Evolutionary conservation across 2,113 vertebrate genomes (phyloP), one percentile per base, ranked within the genome.

Genomic region (Oreocharis arfaki): DNA sequence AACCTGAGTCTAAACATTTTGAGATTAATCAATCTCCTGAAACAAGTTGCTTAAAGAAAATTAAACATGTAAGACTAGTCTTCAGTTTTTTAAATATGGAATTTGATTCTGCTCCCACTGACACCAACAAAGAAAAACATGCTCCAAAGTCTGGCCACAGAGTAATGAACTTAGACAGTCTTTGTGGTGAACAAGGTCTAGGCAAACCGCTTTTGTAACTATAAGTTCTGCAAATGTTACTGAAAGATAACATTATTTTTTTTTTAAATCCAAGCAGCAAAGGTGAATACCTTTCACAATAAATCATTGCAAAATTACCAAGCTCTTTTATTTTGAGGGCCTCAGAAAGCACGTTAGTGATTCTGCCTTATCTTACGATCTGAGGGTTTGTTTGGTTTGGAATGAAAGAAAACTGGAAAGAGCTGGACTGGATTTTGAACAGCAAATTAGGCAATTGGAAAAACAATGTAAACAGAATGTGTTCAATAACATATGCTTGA

Each of bases 251-350:
- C 49, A 49, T 47, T 74, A 49, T 47, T 92, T 90, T 86, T 86
- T 95, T 71, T 71, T 11, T 0, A 53, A 95, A 94, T 94, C 95
- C 92, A 93, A 93, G 92, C 81, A 95, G 90, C 92, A 97, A 96
- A 94, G 92, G 82, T 94, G 95, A 97, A 77, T 88, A 74, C 71
- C 93, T 97, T 97, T 91, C 95, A 95, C 95, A 96, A 97, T 35
- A 71, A 94, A 90, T 67, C 75, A 90, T 96, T 97, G 96, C 96
- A 96, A 95, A 96, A 96, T 86, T 87, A 96, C 83, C 68, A 84
- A 86, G 67, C 79, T 30, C 56, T 78, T 74, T 96, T 85, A 90
- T 91, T 96, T 81, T 95, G 85, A 79, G 92, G 46, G 47, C 73
- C 90, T 94, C 52, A 2, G 79, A 92, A 96, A 93, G 60, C 79